Evolutionary conservation across 2,888 invertebrate genomes (phyloP).

Genomic region (Diachrysia chrysitis): DNA sequence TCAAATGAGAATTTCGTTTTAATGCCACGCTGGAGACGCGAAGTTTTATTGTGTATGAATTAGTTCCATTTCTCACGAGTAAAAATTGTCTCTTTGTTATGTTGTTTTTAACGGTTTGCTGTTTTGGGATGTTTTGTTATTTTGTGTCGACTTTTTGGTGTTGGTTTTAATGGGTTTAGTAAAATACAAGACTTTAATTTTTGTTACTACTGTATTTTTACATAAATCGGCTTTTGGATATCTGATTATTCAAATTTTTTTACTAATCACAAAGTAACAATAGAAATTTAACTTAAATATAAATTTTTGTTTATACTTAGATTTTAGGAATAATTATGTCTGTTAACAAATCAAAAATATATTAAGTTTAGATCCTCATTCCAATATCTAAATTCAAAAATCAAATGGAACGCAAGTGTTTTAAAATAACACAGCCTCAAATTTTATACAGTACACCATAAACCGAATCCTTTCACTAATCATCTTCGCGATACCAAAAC

Average conservation of each 20-base stretch:
- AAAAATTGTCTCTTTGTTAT: conserved; percentile 43
- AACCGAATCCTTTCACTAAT: conserved; percentile 38
- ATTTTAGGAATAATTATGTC: too few species aligned
- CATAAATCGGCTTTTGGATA: too few species aligned
- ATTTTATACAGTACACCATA: conserved; percentile 18
- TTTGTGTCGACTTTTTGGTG: neutral
- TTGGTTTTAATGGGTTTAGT: conserved; percentile 1
- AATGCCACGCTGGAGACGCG: conserved; percentile 79
- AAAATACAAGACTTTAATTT: neutral
- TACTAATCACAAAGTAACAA: too few species aligned
- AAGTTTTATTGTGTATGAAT: conserved; percentile 84
- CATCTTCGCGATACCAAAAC: conserved; percentile 46
- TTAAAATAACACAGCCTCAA: conserved; percentile 17
- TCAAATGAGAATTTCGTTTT: conserved; percentile 78
- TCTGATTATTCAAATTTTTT: too few species aligned
- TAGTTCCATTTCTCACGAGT: conserved; percentile 71
- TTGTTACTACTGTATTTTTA: neutral
- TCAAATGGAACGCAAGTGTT: neutral
- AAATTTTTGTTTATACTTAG: too few species aligned
- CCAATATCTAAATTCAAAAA: neutral
- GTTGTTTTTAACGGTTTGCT: conserved; percentile 11
- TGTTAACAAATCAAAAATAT: too few species aligned
- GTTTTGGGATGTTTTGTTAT: conserved; percentile 7
- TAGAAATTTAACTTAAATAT: too few species aligned
- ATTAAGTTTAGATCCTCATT: too few species aligned